A percentile compares a stretch with the other conserved stretches of the same genome.
phyloP scores from a whole-genome alignment of 2,888 invertebrate species.

The Globia sparganii region DNA sequence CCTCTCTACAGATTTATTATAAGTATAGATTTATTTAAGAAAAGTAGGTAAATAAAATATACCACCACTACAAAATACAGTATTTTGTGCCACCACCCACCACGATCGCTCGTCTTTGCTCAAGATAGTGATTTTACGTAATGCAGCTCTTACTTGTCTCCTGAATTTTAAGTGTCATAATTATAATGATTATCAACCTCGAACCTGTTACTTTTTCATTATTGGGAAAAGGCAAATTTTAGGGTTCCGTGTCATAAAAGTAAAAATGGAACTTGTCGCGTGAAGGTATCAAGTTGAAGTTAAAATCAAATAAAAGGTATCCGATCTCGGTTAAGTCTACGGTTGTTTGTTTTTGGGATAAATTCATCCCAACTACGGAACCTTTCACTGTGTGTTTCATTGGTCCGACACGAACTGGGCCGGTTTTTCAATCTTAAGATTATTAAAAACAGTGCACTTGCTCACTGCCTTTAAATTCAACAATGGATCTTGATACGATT shows the following conservation, averaged over 20 bases:
- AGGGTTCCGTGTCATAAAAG: neutral
- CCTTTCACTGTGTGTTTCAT: neutral
- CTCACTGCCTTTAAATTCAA: neutral
- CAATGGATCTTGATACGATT: too few species aligned
- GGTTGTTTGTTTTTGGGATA: neutral
- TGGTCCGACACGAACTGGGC: neutral
- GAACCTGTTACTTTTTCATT: neutral
- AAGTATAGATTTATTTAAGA: too few species aligned
- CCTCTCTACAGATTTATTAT: too few species aligned
- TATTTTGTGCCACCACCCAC: too few species aligned
- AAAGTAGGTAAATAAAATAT: too few species aligned
- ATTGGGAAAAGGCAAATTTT: neutral
- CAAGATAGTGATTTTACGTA: neutral
- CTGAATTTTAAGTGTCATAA: neutral
- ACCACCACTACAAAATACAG: too few species aligned
- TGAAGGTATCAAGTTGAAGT: neutral
- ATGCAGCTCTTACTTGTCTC: neutral
- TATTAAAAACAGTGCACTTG: neutral
- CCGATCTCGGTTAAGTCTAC: neutral
- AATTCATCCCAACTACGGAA: neutral
- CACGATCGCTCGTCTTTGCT: neutral
- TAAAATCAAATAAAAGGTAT: neutral
- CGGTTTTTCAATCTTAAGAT: neutral
- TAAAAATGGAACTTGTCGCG: neutral
- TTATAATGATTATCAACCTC: neutral